Percentiles rank a stretch among this genome's conserved stretches.
phyloP scores from a whole-genome alignment of 2,888 invertebrate genomes.

The Drosophila heteroneura region DNA sequence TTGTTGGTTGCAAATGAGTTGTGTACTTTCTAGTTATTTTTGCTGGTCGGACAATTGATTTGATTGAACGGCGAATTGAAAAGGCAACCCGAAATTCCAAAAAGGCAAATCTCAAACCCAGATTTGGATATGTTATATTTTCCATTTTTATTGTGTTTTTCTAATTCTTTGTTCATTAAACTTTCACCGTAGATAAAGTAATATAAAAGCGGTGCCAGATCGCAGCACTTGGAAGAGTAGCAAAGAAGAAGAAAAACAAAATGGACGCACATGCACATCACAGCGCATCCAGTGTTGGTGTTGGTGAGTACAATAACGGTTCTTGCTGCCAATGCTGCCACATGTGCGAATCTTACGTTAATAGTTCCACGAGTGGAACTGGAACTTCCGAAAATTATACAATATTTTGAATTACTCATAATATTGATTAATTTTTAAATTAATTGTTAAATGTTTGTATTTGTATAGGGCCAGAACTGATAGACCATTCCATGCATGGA shows the following conservation, averaged over 20 bases:
- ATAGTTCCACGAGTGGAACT: neutral
- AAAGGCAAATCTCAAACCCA: conserved; percentile 1
- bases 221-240: no score
- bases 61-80: conserved; percentile 10
- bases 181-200: conserved; percentile 37
- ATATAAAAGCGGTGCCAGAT: conserved; percentile 7
- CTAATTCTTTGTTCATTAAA: conserved; percentile 16
- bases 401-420: neutral
- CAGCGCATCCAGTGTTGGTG: conserved; percentile 76
- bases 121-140: neutral
- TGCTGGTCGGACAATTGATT: conserved; percentile 30
- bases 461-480: conserved; percentile 17
- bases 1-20: conserved; percentile 28
- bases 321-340: neutral
- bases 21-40: conserved; percentile 40
- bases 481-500: conserved; percentile 69
- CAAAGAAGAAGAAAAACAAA: conserved; percentile 6
- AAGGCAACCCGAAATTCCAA: conserved; percentile 2
- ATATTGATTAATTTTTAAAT: neutral
- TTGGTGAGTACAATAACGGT: conserved; percentile 70
- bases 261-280: conserved; percentile 84
- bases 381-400: neutral
- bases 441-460: neutral
- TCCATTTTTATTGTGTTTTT: neutral
- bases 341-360: neutral